A percentile compares a stretch with the other conserved stretches of the same genome.
phyloP scores from a whole-genome alignment of 2,888 invertebrate genomes.

The Chelonus formosanus region DNA sequence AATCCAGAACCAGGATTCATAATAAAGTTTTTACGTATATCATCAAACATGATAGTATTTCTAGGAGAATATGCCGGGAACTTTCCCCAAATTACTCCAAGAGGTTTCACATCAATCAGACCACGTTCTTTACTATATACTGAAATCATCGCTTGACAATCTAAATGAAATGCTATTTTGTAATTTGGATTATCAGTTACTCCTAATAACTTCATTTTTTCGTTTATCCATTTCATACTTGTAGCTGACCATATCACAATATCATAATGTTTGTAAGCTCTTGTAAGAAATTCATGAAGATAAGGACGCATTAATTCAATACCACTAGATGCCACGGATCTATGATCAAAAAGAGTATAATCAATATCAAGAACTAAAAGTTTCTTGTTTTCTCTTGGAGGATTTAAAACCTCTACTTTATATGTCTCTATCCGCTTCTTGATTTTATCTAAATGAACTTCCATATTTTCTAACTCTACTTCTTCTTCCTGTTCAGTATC shows the following conservation, averaged over 20 bases:
- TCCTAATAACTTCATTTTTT: slow-evolving; percentile 93
- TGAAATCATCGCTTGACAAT: slow-evolving; percentile 94
- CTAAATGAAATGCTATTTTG: slow-evolving; percentile 92
- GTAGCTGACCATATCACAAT: slow-evolving; percentile 99
- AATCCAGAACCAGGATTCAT: slow-evolving; percentile 97
- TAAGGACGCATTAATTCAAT: slow-evolving; percentile 93
- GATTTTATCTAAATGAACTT: slow-evolving; percentile 80
- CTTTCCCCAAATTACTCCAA: slow-evolving; percentile 97
- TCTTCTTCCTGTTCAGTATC: slow-evolving; percentile 86
- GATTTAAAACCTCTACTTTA: slow-evolving; percentile 82
- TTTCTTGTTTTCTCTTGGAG: slow-evolving; percentile 85
- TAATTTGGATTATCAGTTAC: slow-evolving; percentile 84
- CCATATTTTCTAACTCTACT: slow-evolving; percentile 73
- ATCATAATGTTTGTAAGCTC: slow-evolving; percentile 90
- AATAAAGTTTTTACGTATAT: slow-evolving; percentile 92
- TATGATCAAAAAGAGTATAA: slow-evolving; percentile 95
- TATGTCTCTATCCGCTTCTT: slow-evolving; percentile 85
- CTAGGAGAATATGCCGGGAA: slow-evolving; percentile 86
- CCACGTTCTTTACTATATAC: slow-evolving; percentile 91
- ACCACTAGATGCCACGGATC: slow-evolving; percentile 89
- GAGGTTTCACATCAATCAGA: slow-evolving; percentile 91
- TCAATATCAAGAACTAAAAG: slow-evolving; percentile 94
- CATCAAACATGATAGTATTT: slow-evolving; percentile 99
- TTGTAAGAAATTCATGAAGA: slow-evolving; percentile 91
- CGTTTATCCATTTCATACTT: slow-evolving; percentile 98